Evolutionary conservation across 2,888 invertebrate genomes (phyloP), one percentile per base, ranked within the genome.

Genomic region (Microctonus hyperodae): DNA sequence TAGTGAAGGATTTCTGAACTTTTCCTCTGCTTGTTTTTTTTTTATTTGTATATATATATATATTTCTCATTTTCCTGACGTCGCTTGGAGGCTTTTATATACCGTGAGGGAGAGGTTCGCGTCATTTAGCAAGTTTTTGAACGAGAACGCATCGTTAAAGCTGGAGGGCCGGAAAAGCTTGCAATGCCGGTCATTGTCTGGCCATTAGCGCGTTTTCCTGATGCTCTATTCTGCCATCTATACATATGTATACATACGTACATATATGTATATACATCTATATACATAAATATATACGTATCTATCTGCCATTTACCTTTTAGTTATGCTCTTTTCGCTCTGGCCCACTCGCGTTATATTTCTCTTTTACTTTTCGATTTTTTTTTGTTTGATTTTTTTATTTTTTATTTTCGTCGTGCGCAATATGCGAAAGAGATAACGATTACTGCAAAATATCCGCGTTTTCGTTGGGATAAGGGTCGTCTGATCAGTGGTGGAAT

Each of bases 181-280:
- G 65, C 68, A 65, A 66, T 62, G 55, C 68, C 68, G 72, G 70
- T 73, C 74, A 75, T 78, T 78, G 77, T 77, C 74, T 69, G 73
- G 73, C 76, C 78, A 77, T 78, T 77, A 78, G 74, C 71, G 78
- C 56, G 66, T 71, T 58, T 70, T 65, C 64, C 65, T 69, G 68
- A 58, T 48, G 57, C 28, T 62, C 35, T 22, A 28, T 51, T 64
- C 25, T 37, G 51, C 44, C 9, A 44, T 44, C 44, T 16, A 44
- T 44, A 16, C n/a, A 13, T 16, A 44, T 59, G 56, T 28, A 28
- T 7, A 28, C 7, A 28, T 7, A 28, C 7, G 28, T 7, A 28
- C 7, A 28, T 28, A 28, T 7, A 28, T 28, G 28, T 7, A 28
- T 28, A 28, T 59, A 63, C 59, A 37, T 57, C n/a, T 28, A 28